Conservation (phyloP, 2,797 vertebrate species). For the Phrynocephalus vlangalii region DNA sequence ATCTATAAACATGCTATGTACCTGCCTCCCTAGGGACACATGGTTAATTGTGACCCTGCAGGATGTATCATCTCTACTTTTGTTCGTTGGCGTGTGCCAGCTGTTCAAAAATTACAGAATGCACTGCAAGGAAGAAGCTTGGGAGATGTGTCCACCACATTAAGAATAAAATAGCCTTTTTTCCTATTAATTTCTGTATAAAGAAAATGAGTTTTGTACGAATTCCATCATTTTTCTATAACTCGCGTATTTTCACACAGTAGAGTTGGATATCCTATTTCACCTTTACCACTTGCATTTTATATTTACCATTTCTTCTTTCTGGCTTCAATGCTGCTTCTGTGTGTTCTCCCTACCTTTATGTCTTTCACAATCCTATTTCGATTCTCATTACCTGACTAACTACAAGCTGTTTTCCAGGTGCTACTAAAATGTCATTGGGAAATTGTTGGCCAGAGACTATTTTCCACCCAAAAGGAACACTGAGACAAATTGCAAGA, state of each 20-base stretch:
- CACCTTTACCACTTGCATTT: slow-evolving; percentile 22
- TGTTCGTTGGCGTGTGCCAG: neutral
- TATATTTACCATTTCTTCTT: slow-evolving; percentile 27
- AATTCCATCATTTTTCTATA: slow-evolving; percentile 3
- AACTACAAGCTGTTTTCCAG: slow-evolving; percentile 35
- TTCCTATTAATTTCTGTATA: neutral
- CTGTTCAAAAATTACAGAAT: neutral
- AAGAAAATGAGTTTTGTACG: neutral
- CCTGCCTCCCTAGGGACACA: neutral
- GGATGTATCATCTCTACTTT: neutral
- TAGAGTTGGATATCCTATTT: neutral
- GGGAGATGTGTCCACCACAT: neutral
- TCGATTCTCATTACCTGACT: slow-evolving; percentile 28
- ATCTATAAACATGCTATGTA: neutral
- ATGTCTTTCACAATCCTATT: slow-evolving; percentile 29
- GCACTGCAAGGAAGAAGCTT: neutral
- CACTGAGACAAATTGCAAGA: slow-evolving; percentile 18
- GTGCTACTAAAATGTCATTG: slow-evolving; percentile 34
- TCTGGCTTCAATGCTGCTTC: neutral
- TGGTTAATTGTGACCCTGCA: too few species aligned
- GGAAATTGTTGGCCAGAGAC: slow-evolving; percentile 23
- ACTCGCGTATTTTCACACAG: neutral
- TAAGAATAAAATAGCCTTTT: neutral
- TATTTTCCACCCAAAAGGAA: slow-evolving; percentile 14
- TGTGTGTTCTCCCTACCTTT: neutral